Evolutionary conservation across 1,140 invertebrate genomes (phyloP).

Genomic region (Drosophila nikananu): DNA sequence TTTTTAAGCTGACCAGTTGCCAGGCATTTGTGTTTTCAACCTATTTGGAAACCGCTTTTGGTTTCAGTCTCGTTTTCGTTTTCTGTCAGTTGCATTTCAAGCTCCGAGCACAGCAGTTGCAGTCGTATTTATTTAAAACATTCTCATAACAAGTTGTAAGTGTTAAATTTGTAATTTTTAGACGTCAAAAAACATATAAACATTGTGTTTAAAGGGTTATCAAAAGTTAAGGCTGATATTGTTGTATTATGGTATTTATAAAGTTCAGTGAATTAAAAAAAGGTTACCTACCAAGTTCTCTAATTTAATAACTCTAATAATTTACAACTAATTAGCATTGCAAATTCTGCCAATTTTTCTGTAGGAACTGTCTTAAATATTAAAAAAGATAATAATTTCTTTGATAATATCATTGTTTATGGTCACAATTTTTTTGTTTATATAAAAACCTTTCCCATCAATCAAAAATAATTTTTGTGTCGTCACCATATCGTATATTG

Average conservation of each 20-base stretch:
- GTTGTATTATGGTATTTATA: neutral
- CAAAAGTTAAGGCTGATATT: neutral
- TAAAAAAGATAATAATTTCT: neutral
- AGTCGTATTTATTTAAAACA: neutral
- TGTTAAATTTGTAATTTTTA: conserved; percentile 1
- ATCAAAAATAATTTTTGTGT: neutral
- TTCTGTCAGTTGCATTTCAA: conserved; percentile 68
- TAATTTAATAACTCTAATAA: neutral
- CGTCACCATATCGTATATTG: neutral
- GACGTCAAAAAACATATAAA: no score
- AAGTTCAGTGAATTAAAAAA: neutral
- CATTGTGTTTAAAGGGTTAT: no score
- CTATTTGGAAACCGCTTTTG: conserved; percentile 40
- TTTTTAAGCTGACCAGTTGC: conserved; percentile 28
- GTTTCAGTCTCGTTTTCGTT: conserved; percentile 32
- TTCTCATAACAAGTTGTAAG: conserved; percentile 9
- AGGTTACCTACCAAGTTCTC: no score
- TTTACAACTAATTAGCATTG: no score
- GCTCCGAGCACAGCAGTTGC: conserved; percentile 44
- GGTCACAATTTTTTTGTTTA: neutral
- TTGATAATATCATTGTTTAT: neutral
- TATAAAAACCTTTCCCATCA: neutral
- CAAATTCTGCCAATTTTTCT: neutral
- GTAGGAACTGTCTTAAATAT: neutral
- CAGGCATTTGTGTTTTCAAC: conserved; percentile 5